Conservation (phyloP, 2,888 invertebrate genomes). For the Metallyticus violacea region DNA sequence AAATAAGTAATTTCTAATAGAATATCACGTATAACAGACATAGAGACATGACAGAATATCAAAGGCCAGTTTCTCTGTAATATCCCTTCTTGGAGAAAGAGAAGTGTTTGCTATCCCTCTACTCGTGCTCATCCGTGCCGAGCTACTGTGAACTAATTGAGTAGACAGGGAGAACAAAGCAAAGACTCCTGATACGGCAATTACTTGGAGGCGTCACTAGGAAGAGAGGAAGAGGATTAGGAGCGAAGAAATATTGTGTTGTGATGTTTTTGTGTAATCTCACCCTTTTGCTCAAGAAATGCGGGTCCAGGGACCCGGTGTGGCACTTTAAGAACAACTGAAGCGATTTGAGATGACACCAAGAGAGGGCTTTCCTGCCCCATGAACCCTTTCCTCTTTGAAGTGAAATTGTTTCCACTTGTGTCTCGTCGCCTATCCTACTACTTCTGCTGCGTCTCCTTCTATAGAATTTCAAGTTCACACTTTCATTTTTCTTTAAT, state of each 20-base stretch:
- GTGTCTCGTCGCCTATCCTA: no score
- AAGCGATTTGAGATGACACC: neutral
- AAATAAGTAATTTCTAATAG: no score
- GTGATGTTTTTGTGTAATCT: neutral
- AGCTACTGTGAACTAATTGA: neutral
- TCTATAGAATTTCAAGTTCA: neutral
- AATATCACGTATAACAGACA: no score
- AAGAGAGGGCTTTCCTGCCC: neutral
- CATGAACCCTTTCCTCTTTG: neutral
- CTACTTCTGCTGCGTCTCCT: no score
- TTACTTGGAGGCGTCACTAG: neutral
- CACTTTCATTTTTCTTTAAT: neutral
- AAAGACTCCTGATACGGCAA: neutral
- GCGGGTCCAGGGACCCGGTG: neutral
- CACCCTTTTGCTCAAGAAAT: neutral
- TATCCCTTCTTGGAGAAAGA: no score
- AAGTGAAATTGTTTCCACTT: neutral
- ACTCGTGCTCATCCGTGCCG: neutral
- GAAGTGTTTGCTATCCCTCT: no score
- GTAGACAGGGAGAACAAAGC: neutral
- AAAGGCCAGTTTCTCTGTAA: no score
- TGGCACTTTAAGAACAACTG: conserved; percentile 11
- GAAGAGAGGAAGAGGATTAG: neutral
- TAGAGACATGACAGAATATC: no score
- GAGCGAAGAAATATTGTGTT: neutral